Base-by-base conservation (phyloP, 2,888 invertebrate species). In the Zelleria hepariella region DNA sequence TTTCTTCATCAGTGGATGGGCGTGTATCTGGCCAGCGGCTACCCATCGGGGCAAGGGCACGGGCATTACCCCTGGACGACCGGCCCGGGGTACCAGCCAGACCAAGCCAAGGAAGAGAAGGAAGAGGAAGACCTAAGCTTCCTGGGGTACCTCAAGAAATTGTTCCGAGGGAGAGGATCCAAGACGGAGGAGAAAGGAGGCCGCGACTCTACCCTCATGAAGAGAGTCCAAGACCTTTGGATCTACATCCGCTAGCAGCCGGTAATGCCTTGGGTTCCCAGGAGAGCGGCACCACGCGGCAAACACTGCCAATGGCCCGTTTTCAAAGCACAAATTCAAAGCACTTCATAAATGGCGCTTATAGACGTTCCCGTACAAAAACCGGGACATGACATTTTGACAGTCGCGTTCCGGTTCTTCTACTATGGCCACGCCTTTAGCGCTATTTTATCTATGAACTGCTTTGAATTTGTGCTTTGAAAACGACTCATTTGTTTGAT, bases 1-100 rank as follows among this genome's bases (percentile, higher is more conserved):
- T 86, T 87, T 86, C 70, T 85, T 81, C 82, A 84, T 82, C 86
- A 86, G 87, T 74, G 78, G 80, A 75, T 64, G 75, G 67, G 69
- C 75, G 65, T 68, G 79, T 72, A 66, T 74, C 61, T 67, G 66
- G 59, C 63, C 58, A 66, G 65, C 61, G n/a, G 32, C 7, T 15
- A 8, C 24, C n/a, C 62, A 60, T 55, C 62, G 62, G 6, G 58
- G 58, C 55, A 56, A 55, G 26, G 60, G 67, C 49, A 62, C 62
- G 60, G 62, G 62, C 25, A 57, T 53, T 10, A 57, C 47, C 47
- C 53, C 59, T 61, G 18, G 59, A 61, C 49, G 62, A 60, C 59
- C 61, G 32, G 23, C 32, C 32, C 32, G 15, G 32, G 32, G 6
- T 42, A 62, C 51, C 62, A 62, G 59, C 60, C 62, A 15, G 62